phyloP scores from a whole-genome alignment of 92 coral and sea anemone genomes.

The Epizoanthus rinbou region DNA sequence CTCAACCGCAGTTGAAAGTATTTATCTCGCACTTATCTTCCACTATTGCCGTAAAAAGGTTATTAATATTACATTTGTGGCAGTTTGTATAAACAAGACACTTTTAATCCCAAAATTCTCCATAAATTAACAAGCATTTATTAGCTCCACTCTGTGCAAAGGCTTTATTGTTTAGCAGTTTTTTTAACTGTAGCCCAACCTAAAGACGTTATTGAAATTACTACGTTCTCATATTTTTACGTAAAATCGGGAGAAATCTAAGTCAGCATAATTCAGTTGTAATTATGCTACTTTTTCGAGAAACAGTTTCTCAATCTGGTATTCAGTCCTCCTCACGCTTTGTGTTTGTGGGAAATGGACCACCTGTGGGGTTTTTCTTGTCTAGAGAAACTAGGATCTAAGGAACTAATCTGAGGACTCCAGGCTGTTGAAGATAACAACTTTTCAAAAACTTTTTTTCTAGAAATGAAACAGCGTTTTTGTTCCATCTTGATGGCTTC shows the following conservation, averaged over 20 bases:
- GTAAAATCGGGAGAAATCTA: conserved; percentile 1
- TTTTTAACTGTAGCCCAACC: not conserved
- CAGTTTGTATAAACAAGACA: not conserved
- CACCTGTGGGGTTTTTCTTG: not conserved
- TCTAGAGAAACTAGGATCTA: not conserved
- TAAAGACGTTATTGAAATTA: not conserved
- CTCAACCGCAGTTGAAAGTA: not conserved
- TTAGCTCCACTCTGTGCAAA: not conserved
- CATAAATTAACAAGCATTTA: not conserved
- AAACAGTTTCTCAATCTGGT: not conserved
- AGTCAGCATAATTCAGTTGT: not conserved
- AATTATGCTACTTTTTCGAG: not conserved
- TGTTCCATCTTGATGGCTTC: conserved; percentile 6
- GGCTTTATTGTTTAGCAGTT: not conserved
- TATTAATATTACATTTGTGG: not conserved
- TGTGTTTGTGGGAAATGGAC: not conserved
- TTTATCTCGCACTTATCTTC: not conserved
- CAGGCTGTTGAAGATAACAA: not conserved
- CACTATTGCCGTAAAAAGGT: not conserved
- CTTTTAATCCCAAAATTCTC: not conserved
- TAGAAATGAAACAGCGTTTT: not conserved
- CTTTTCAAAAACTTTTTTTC: not conserved
- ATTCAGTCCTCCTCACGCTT: not conserved
- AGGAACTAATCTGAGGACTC: not conserved
- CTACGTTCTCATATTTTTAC: not conserved